phyloP scores from a whole-genome alignment of 2,797 vertebrate genomes.

The Accipiter superciliosus region DNA sequence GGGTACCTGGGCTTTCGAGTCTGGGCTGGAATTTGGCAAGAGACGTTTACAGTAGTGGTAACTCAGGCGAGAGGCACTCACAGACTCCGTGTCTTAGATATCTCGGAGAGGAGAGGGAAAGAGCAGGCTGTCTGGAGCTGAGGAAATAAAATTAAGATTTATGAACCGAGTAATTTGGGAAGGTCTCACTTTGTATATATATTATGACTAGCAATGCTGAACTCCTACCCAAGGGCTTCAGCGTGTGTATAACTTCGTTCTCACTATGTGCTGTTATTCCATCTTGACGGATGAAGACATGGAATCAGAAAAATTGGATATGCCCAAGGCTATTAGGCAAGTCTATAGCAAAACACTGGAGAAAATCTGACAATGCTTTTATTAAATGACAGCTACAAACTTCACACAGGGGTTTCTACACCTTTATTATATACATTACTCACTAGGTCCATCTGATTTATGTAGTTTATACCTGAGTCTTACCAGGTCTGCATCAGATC shows the following conservation, averaged over 20 bases:
- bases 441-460: background rate
- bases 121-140: background rate
- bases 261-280: background rate
- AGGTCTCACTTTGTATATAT: constrained; percentile 27
- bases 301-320: background rate
- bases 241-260: background rate
- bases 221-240: background rate
- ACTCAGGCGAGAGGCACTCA: background rate
- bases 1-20: background rate
- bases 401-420: background rate
- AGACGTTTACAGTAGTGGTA: background rate
- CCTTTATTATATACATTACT: background rate
- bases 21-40: background rate
- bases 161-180: constrained; percentile 19
- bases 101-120: background rate
- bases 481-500: background rate
- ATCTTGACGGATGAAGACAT: background rate
- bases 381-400: background rate
- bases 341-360: background rate
- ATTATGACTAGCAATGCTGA: constrained; percentile 39
- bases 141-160: constrained; percentile 20
- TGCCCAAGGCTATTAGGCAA: background rate
- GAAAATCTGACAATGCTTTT: background rate
- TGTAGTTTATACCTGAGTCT: background rate
- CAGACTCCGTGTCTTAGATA: background rate